A percentile compares a stretch with the other conserved stretches of the same genome.
Conservation (phyloP, 1,140 invertebrate species). For the Orius insidiosus region DNA sequence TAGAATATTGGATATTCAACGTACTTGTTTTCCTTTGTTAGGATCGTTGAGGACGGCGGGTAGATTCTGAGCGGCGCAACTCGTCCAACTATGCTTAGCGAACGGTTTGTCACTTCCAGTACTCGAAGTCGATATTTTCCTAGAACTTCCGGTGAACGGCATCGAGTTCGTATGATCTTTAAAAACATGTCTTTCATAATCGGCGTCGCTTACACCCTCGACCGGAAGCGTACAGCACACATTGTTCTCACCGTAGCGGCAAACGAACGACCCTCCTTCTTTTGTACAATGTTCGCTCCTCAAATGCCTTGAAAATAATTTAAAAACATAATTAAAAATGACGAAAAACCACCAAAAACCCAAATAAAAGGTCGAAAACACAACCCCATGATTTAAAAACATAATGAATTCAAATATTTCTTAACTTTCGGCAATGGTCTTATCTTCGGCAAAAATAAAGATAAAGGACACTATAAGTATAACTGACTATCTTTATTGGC, state of each 20-base stretch:
- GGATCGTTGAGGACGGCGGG: constrained; percentile 95
- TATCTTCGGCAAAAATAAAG: too few relatives aligned
- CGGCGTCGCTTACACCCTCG: constrained; percentile 72
- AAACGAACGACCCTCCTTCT: constrained; percentile 77
- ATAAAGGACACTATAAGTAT: too few relatives aligned
- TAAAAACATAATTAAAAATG: constrained; percentile 2
- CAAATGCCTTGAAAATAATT: too few relatives aligned
- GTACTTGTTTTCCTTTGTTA: constrained; percentile 62
- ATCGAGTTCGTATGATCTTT: constrained; percentile 42
- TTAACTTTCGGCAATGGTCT: too few relatives aligned
- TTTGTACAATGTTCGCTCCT: constrained; percentile 63
- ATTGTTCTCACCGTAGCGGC: constrained; percentile 73
- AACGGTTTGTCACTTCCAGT: background rate
- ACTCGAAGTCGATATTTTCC: constrained; percentile 8
- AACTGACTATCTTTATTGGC: too few relatives aligned
- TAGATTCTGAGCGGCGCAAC: constrained; percentile 79
- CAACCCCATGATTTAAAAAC: too few relatives aligned
- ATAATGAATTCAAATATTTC: too few relatives aligned
- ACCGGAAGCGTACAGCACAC: constrained; percentile 72
- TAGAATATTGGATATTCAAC: too few relatives aligned
- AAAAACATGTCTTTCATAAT: constrained; percentile 72
- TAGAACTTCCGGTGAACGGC: background rate
- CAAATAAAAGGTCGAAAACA: too few relatives aligned
- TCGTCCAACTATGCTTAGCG: constrained; percentile 46
- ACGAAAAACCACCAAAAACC: background rate